Base-by-base conservation (phyloP, 2,888 invertebrate genomes). In the Oasisia sp. region DNA sequence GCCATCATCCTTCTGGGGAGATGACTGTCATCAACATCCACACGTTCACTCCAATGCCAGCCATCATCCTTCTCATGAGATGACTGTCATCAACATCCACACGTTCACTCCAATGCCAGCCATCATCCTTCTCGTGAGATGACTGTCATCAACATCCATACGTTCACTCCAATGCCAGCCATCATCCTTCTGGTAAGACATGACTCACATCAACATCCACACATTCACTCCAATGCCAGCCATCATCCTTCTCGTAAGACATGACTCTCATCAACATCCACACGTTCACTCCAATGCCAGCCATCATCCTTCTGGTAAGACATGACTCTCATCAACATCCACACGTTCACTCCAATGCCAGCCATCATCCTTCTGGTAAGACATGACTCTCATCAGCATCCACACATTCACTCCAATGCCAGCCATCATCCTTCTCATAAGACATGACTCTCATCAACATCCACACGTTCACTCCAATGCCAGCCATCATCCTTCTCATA, bases 21-120 rank as follows among this genome's bases (percentile, higher is more conserved):
- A 38, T 97, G 93, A 95, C 96, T 0, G 96, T 97, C 96, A 96
- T 97, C 93, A 96, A 96, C 93, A 94, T 95, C 92, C 95, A 95
- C 32, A 95, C 95, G 27, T 94, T 96, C 89, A 97, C 97, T 12
- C 97, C 97, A 11, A 94, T 96, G 91, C 96, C 96, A 27, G 45
- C 93, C 27, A 56, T 93, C 32, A 14, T 93, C 9, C 91, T 93
- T 91, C 91, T 93, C 92, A 93, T 93, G 11, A 56, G 56, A 56
- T 19, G 93, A 95, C 96, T 0, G 96, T 97, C 96, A 96, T 97
- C 93, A 96, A 96, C 93, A 94, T 95, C 92, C 95, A 95, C 32
- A 95, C 95, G 19, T 94, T 96, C 89, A 97, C 97, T 12, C 97
- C 97, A 9, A 94, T 96, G 91, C 96, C 96, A n/a, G 45, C 93